These are phyloP conservation scores for Ophthalmolycus amberensis DNA, from an alignment of 2,113 vertebrate species.

Conservation along the genomic window DNA sequence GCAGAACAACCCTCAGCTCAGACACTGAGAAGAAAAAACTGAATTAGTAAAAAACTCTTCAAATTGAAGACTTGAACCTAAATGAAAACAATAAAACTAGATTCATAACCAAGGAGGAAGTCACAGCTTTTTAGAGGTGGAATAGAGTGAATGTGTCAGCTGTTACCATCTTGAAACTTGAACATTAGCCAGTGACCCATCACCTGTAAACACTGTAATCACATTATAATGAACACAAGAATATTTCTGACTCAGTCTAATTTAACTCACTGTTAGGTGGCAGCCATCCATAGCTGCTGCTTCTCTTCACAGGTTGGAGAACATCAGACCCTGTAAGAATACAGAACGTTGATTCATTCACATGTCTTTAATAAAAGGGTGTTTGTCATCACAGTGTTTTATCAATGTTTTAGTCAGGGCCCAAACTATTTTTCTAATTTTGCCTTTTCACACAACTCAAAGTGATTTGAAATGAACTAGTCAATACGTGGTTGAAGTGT, in stretches of 20 bases:
- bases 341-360: not conserved
- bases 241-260: not conserved
- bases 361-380: not conserved
- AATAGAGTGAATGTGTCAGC: too few species aligned
- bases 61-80: too few species aligned
- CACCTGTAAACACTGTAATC: not conserved
- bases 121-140: too few species aligned
- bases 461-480: too few species aligned
- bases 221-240: not conserved
- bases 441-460: too few species aligned
- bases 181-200: not conserved
- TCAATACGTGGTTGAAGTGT: too few species aligned
- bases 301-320: not conserved
- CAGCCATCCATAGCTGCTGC: not conserved
- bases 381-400: too few species aligned
- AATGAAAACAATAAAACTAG: too few species aligned
- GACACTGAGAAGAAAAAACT: constrained; percentile 27
- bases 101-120: too few species aligned
- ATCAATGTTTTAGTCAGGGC: too few species aligned
- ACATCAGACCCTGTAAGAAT: not conserved
- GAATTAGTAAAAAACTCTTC: too few species aligned
- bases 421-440: too few species aligned
- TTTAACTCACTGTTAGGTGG: not conserved
- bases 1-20: constrained; percentile 50
- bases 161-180: not conserved